Evolutionary conservation across 2,888 invertebrate genomes (phyloP).

Genomic region (Netelia inedita): DNA sequence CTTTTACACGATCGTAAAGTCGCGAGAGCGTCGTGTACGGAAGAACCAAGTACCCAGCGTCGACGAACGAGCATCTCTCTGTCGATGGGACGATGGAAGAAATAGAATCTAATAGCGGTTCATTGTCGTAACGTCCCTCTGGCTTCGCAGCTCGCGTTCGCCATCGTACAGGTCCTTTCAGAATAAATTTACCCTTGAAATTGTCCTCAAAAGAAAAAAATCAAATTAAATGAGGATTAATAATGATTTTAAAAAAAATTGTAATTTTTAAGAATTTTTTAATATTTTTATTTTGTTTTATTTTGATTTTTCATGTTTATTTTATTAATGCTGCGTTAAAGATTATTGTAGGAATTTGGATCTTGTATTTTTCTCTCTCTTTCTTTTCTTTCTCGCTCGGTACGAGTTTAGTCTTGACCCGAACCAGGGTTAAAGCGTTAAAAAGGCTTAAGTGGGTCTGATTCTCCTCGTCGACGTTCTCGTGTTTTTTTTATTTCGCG

Average conservation of each 20-base stretch:
- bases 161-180: conserved; percentile 29
- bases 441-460: conserved; percentile 76
- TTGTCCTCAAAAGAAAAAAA: not conserved
- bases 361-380: not conserved
- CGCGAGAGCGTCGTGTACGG: conserved; percentile 5
- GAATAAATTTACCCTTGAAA: not conserved
- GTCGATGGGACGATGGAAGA: conserved; percentile 46
- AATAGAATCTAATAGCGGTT: conserved; percentile 61
- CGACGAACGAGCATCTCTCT: conserved; percentile 33
- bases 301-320: not conserved
- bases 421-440: conserved; percentile 78
- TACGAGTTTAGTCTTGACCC: conserved; percentile 48
- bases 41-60: not conserved
- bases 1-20: conserved; percentile 9
- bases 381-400: not conserved
- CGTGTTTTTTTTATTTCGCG: conserved; percentile 15
- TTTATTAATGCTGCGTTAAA: not conserved
- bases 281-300: not conserved
- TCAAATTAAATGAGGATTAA: not conserved
- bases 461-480: conserved; percentile 53
- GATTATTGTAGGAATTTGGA: not conserved
- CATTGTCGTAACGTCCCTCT: conserved; percentile 58
- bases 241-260: no score
- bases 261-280: no score
- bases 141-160: not conserved